Percentiles rank a stretch among this genome's conserved stretches.
phyloP scores from a whole-genome alignment of 2,797 vertebrate species.

The Acipenser ruthenus region DNA sequence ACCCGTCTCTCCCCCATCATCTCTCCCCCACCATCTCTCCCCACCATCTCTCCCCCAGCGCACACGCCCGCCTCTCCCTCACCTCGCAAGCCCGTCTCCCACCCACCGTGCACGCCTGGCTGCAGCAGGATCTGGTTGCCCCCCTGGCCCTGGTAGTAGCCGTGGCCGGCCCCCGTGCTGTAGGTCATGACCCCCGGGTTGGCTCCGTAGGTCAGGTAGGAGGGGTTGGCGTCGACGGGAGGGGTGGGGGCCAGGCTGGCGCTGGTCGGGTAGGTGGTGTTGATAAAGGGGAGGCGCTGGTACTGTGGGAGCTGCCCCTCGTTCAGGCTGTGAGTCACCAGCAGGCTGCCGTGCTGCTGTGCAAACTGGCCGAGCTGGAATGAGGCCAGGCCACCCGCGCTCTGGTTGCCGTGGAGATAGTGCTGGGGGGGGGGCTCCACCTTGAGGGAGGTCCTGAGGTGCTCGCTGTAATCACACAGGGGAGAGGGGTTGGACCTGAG shows the following conservation, averaged over 20 bases:
- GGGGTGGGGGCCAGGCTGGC: conserved; percentile 56
- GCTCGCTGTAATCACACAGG: conserved; percentile 52
- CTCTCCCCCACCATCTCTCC: no score
- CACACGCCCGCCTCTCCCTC: not conserved
- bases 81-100: not conserved
- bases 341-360: conserved; percentile 30
- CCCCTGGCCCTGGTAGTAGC: conserved; percentile 53
- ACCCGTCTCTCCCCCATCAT: no score
- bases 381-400: conserved; percentile 32
- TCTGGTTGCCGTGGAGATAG: conserved; percentile 53
- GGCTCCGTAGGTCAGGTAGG: conserved; percentile 56
- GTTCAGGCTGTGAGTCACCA: conserved; percentile 20
- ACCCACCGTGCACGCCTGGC: conserved; percentile 54
- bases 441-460: conserved; percentile 32
- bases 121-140: conserved; percentile 61
- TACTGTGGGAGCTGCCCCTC: conserved; percentile 34
- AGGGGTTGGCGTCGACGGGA: conserved; percentile 44
- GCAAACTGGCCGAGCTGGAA: conserved; percentile 56
- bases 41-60: no score
- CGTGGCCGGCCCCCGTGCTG: conserved; percentile 36
- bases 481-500: conserved; percentile 19
- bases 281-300: conserved; percentile 54
- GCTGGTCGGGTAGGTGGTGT: conserved; percentile 36
- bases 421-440: conserved; percentile 32
- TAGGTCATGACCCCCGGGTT: conserved; percentile 48